Evolutionary conservation across 1,140 invertebrate species (phyloP), one percentile per base, ranked within the genome.

Genomic region (Neodiprion virginianus): DNA sequence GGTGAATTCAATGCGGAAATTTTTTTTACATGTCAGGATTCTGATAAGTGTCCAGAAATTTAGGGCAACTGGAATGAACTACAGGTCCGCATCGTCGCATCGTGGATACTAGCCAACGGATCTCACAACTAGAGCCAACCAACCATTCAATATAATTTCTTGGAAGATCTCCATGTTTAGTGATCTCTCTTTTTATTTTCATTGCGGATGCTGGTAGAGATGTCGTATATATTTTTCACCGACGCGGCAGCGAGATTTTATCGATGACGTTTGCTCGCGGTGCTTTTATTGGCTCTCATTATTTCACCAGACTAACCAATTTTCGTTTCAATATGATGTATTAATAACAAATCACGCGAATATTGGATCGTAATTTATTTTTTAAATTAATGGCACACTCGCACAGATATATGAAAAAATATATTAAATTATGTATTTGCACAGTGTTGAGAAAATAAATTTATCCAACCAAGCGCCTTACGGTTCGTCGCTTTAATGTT

Each of bases 61-160:
- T 79, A 77, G 82, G 78, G 71, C 81, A 84, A 69, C 78, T 74
- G 79, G 83, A 85, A 78, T 21, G 81, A 77, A 78, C 75, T 85
- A 71, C 81, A 81, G 83, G 85, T 86, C 84, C 84, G 84, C 84
- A 81, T 79, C 82, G 83, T 84, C 85, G 84, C 84, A 82, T 80
- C 82, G 83, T 87, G 85, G 85, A 86, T 78, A 79, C 83, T 80
- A 83, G 84, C 85, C 85, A 87, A 86, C 80, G 74, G 81, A 76
- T 78, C 79, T 80, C 74, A 73, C 67, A 77, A 82, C 80, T 69
- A 79, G 75, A 78, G 67, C 50, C 79, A 75, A 72, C 70, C 72
- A 61, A 49, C 67, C 74, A 77, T 76, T 76, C 66, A 48, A 75
- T 73, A 78, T 76, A 73, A 78, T 77, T 77, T 74, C 74, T 78